phyloP scores from a whole-genome alignment of 37 sponge, comb jelly and placozoan species.

The Aphrocallistes beatrix region DNA sequence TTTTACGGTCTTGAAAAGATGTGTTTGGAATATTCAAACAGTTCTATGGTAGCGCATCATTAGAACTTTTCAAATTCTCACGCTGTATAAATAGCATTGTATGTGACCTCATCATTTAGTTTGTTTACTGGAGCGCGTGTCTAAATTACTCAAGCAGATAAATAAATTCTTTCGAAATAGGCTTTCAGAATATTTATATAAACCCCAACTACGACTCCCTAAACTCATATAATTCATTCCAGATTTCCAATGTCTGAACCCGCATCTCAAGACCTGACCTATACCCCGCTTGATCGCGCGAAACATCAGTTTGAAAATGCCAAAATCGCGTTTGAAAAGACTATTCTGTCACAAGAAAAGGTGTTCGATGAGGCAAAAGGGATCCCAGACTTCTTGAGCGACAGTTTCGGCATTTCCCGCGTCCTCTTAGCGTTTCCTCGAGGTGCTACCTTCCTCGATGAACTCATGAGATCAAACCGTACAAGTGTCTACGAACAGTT shows the following conservation, averaged over 20 bases:
- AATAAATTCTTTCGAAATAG: no score
- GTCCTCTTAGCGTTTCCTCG: background rate
- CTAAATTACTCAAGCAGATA: background rate
- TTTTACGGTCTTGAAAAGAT: no score
- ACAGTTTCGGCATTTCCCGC: background rate
- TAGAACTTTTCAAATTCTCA: no score
- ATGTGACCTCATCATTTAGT: background rate
- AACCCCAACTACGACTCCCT: no score
- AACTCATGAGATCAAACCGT: conserved; percentile 6
- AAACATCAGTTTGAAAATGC: background rate
- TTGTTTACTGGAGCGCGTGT: conserved; percentile 9
- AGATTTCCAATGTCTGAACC: background rate
- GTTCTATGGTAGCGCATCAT: no score
- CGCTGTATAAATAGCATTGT: no score
- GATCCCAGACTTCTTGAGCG: background rate
- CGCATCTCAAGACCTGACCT: background rate
- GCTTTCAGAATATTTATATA: no score
- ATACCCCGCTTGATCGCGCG: background rate
- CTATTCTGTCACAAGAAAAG: background rate
- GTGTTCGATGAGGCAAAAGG: conserved; percentile 6
- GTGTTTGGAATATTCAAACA: no score
- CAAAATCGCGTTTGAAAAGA: background rate
- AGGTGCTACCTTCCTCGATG: background rate
- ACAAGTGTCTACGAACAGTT: background rate
- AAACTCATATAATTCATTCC: no score